Evolutionary conservation across 2,797 vertebrate species (phyloP), one percentile per base, ranked within the genome.

Genomic region (Syngnathus acus): DNA sequence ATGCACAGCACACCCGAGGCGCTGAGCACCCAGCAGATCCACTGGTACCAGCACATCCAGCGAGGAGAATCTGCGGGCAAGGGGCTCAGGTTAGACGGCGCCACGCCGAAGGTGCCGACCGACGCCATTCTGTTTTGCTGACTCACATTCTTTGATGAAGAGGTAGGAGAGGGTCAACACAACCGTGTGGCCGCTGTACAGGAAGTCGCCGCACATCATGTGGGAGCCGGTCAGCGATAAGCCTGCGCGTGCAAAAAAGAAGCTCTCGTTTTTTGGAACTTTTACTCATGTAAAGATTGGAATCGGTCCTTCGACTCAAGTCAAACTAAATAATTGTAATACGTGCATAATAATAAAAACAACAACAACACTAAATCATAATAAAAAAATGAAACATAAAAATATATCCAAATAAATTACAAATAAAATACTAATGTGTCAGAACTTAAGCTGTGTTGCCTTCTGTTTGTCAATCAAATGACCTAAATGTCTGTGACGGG

Each of bases 121-220:
- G 43, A 14, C 1, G 43, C 43, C 43, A 32, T 32, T 32, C 32
- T 32, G 32, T 47, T 42, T 23, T 5, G 4, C 23, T 8, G 13
- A 91, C 96, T 95, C 85, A 98, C 60, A 62, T 14, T 98, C 95
- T 74, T 92, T 94, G 85, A 97, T 95, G 91, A 98, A 98, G 66
- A 98, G 89, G 77, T 95, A 99, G 51, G 93, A 93, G 50, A 99
- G 90, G 0, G 96, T 98, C 72, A 96, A 82, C 71, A 94, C 87
- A 63, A 98, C 94, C 0, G 96, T 98, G 88, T 99, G 96, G 4
- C 96, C 96, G 8, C 96, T 99, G 84, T 95, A 98, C 72, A 99
- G 86, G 81, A 95, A 98, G 85, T 99, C 96, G 39, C 96, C 96
- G 0, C 96, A 98, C 74, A 99, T 88, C 79, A 95, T 84, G 71